These are phyloP conservation scores for Anolis carolinensis DNA, from an alignment of 2,113 vertebrate genomes.

Conservation along the genomic window DNA sequence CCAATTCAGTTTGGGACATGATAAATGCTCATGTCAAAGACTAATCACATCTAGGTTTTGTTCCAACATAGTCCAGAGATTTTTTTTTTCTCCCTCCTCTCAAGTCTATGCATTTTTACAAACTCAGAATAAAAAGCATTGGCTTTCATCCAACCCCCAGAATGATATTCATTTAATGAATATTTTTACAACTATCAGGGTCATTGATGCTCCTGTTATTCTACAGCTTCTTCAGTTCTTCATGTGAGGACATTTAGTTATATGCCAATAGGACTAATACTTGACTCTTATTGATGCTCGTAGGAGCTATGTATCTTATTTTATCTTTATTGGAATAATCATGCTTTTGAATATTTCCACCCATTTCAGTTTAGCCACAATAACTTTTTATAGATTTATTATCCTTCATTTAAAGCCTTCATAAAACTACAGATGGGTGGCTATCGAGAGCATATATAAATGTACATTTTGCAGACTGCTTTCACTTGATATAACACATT, in stretches of 20 bases:
- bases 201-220: slow-evolving; percentile 55
- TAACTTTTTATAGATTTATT: slow-evolving; percentile 13
- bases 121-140: slow-evolving; percentile 68
- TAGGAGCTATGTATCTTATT: neutral
- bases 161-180: slow-evolving; percentile 70
- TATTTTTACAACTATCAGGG: slow-evolving; percentile 61
- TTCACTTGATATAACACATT: neutral
- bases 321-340: neutral
- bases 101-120: slow-evolving; percentile 70
- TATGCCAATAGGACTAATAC: neutral
- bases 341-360: neutral
- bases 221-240: slow-evolving; percentile 45
- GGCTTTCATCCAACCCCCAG: slow-evolving; percentile 73
- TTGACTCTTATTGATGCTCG: neutral
- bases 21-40: slow-evolving; percentile 67
- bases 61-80: slow-evolving; percentile 63
- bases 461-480: neutral
- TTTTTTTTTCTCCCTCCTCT: neutral
- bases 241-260: neutral
- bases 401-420: neutral
- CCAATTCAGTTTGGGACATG: slow-evolving; percentile 59
- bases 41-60: slow-evolving; percentile 66
- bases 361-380: neutral
- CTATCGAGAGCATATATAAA: neutral
- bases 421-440: neutral